These are phyloP conservation scores for Polymixis lichenea DNA, from an alignment of 2,888 invertebrate genomes.

Conservation along the genomic window DNA sequence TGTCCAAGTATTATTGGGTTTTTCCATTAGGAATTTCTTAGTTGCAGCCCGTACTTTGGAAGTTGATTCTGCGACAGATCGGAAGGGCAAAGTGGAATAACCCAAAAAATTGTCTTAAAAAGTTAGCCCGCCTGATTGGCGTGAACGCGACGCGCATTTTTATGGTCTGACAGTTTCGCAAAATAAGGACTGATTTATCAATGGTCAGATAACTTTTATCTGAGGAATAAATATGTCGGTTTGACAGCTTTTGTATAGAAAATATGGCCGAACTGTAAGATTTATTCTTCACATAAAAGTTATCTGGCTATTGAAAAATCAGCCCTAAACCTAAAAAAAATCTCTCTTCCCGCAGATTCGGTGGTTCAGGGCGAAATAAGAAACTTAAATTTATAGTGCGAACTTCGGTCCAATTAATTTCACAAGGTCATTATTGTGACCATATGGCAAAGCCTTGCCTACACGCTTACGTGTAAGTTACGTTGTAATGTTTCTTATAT, in stretches of 20 bases:
- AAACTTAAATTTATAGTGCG: rapidly evolving
- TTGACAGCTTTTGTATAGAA: no score
- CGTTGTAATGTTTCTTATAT: background rate
- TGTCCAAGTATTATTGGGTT: no score
- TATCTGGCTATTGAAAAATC: no score
- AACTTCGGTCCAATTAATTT: rapidly evolving
- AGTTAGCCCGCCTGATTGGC: background rate
- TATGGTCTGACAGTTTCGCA: no score
- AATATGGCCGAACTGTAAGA: no score
- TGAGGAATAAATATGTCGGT: no score
- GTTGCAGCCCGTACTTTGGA: background rate
- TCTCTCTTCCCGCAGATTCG: background rate
- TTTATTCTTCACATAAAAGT: no score
- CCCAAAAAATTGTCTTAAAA: background rate
- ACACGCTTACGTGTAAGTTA: slow-evolving; percentile 10
- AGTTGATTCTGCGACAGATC: background rate
- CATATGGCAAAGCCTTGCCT: slow-evolving; percentile 8
- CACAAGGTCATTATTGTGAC: slow-evolving; percentile 23
- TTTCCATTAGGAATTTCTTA: background rate
- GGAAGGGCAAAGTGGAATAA: background rate
- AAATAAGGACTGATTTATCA: no score
- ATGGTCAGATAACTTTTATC: no score
- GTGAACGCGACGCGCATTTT: background rate
- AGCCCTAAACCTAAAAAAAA: background rate
- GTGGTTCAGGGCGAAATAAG: rapidly evolving